Evolutionary conservation across 2,113 vertebrate genomes (phyloP).

Genomic region (Hystrix brachyura): DNA sequence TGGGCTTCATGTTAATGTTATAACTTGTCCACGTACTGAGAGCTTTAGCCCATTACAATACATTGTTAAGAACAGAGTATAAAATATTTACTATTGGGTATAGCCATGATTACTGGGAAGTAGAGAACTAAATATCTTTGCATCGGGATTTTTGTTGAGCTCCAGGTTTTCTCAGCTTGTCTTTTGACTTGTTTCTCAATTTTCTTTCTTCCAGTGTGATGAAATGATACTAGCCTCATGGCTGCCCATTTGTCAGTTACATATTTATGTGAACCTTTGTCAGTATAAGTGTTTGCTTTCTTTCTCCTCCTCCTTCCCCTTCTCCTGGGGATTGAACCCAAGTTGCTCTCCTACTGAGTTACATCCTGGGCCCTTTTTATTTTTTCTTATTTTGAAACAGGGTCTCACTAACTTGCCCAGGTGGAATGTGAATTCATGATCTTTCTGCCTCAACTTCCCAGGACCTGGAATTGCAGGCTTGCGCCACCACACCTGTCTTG

Average conservation of each 20-base stretch:
- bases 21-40: constrained; percentile 13
- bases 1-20: neutral
- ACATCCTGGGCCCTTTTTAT: neutral
- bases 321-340: neutral
- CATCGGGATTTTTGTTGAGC: neutral
- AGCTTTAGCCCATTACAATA: neutral
- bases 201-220: neutral
- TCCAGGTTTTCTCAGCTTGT: constrained; percentile 25
- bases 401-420: neutral
- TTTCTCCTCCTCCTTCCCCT: neutral
- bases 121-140: neutral
- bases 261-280: neutral
- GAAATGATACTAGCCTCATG: neutral
- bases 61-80: neutral
- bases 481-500: neutral
- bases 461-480: neutral
- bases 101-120: neutral
- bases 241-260: neutral
- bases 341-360: neutral
- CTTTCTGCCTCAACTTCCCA: neutral
- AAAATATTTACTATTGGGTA: neutral
- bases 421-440: neutral
- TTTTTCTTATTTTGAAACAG: neutral
- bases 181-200: neutral
- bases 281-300: neutral